Evolutionary conservation across 1,140 invertebrate genomes (phyloP).

Genomic region (Hestina assimilis): DNA sequence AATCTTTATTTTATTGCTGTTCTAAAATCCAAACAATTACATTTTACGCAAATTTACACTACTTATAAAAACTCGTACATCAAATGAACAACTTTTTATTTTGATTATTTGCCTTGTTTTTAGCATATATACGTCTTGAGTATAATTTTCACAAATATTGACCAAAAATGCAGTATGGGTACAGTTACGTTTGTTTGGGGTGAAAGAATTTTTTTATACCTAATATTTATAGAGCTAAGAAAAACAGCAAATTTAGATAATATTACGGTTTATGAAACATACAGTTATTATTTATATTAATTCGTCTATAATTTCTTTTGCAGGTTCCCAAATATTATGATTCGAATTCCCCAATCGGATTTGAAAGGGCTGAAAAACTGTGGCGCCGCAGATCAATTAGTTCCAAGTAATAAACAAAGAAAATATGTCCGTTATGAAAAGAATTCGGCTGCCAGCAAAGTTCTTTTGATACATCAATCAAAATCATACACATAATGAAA

Average conservation of each 20-base stretch:
- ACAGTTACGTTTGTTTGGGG: too few relatives aligned
- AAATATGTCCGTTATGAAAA: slow-evolving; percentile 65
- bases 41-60: not conserved
- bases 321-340: slow-evolving; percentile 20
- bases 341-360: slow-evolving; percentile 42
- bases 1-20: slow-evolving; percentile 36
- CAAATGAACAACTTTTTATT: too few relatives aligned
- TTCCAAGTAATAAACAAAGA: slow-evolving; percentile 75
- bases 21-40: slow-evolving; percentile 8
- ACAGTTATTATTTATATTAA: not conserved
- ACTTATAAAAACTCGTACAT: too few relatives aligned
- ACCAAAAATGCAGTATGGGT: too few relatives aligned
- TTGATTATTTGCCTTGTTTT: too few relatives aligned
- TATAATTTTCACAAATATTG: too few relatives aligned
- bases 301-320: slow-evolving; percentile 4
- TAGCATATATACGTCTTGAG: too few relatives aligned
- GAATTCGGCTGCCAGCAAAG: slow-evolving; percentile 61
- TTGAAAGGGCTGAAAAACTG: slow-evolving; percentile 56
- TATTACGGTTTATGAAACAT: too few relatives aligned
- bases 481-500: slow-evolving; percentile 78
- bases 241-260: too few relatives aligned
- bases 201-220: not conserved
- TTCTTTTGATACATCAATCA: slow-evolving; percentile 77
- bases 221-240: too few relatives aligned
- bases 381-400: slow-evolving; percentile 74